These are phyloP conservation scores for Bagarius yarrelli DNA, from an alignment of 2,113 vertebrate genomes.

Conservation along the genomic window DNA sequence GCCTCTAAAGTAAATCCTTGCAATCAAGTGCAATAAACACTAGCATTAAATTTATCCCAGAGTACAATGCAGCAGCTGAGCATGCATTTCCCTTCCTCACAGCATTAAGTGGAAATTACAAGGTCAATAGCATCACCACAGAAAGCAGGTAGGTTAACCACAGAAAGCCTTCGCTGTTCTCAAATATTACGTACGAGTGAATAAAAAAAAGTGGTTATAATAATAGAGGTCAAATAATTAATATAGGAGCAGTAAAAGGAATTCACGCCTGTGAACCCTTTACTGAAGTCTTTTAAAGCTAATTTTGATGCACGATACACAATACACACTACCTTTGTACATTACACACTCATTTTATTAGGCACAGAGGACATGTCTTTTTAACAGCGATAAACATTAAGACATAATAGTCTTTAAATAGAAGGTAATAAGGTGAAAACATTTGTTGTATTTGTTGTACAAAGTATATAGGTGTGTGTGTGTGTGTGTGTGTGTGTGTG, in stretches of 20 bases:
- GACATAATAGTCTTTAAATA: neutral
- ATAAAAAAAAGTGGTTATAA: neutral
- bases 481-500: neutral
- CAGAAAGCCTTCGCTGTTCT: neutral
- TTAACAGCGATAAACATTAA: neutral
- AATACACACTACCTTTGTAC: neutral
- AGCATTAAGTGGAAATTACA: neutral
- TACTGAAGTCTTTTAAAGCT: neutral
- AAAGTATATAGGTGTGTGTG: neutral
- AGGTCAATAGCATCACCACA: neutral
- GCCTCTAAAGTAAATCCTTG: conserved; percentile 13
- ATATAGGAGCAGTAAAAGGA: neutral
- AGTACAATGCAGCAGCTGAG: neutral
- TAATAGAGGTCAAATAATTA: neutral
- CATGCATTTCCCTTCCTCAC: conserved; percentile 1
- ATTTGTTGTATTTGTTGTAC: neutral
- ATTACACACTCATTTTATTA: neutral
- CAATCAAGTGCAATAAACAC: conserved; percentile 27
- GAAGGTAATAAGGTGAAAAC: neutral
- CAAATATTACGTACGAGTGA: neutral
- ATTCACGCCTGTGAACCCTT: neutral
- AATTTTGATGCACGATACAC: neutral
- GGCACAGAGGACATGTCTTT: neutral
- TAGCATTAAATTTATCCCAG: conserved; percentile 5
- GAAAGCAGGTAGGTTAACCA: neutral